Percentiles rank a stretch among this genome's conserved stretches.
Evolutionary conservation across 2,888 invertebrate species (phyloP).

Genomic region (Pollenia angustigena): DNA sequence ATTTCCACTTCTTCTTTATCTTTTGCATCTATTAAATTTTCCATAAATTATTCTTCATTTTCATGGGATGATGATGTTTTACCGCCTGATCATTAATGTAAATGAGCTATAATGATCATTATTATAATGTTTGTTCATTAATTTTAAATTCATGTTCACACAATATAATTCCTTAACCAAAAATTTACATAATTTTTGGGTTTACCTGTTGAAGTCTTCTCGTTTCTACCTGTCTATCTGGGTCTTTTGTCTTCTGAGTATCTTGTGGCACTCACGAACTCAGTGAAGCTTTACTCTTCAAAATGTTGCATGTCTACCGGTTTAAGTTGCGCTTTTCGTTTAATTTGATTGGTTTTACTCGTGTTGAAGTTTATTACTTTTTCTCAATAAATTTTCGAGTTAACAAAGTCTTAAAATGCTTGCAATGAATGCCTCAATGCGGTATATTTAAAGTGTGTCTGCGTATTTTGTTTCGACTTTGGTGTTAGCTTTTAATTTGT

Average conservation of each 20-base stretch:
- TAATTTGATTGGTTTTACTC: conserved; percentile 31
- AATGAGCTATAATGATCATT: conserved; percentile 31
- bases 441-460: conserved; percentile 26
- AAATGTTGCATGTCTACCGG: conserved; percentile 66
- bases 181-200: conserved; percentile 61
- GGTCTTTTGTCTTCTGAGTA: conserved; percentile 2
- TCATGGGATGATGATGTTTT: not conserved
- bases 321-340: conserved; percentile 57
- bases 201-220: conserved; percentile 23
- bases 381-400: conserved; percentile 35
- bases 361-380: conserved; percentile 3
- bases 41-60: conserved; percentile 19
- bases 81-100: not conserved
- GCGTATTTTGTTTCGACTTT: not conserved
- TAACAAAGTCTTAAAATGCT: conserved; percentile 7
- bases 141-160: conserved; percentile 61
- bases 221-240: conserved; percentile 18
- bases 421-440: conserved; percentile 47
- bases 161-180: conserved; percentile 42
- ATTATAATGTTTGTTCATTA: conserved; percentile 32
- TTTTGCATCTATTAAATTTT: conserved; percentile 24
- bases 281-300: conserved; percentile 63
- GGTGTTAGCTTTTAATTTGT: not conserved
- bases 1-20: not conserved
- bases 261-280: conserved; percentile 58